phyloP scores from a whole-genome alignment of 2,113 vertebrate species.

The human (Homo sapiens) region GRCh38 chr1:113809501-113810000 shows the following conservation, averaged over 20 bases:
- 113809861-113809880: not conserved
- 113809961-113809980: not conserved
- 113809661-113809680: not conserved
- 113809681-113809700: slow-evolving; percentile 4
- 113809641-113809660: not conserved
- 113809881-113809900: not conserved
- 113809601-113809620: not conserved
- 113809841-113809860: slow-evolving; percentile 48
- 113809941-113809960: not conserved
- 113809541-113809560: not conserved
- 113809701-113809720: slow-evolving; percentile 44
- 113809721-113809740: not conserved
- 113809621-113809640: not conserved
- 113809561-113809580: not conserved
- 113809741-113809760: not conserved
- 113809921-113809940: slow-evolving; percentile 34
- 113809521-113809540: slow-evolving; percentile 12
- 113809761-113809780: not conserved
- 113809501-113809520: slow-evolving; percentile 23
- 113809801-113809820: slow-evolving; percentile 33
- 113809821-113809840: slow-evolving; percentile 43
- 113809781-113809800: not conserved
- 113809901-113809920: not conserved
- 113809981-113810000: not conserved
- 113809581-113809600: not conserved